phyloP scores from a whole-genome alignment of 2,888 invertebrate genomes.

The Netelia melanura region DNA sequence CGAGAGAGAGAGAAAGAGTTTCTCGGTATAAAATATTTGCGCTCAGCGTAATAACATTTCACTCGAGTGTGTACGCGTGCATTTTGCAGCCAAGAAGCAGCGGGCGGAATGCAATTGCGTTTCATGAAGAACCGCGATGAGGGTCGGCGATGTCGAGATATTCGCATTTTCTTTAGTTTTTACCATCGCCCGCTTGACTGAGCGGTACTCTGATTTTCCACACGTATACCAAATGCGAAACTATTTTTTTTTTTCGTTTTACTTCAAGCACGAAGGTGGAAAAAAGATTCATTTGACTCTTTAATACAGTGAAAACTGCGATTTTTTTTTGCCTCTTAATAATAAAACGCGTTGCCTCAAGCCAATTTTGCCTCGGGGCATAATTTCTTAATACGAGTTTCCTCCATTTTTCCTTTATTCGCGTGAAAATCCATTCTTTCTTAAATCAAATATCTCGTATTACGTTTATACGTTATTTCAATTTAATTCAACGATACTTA shows the following conservation, averaged over 20 bases:
- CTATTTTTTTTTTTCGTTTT: neutral
- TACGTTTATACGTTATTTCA: no score
- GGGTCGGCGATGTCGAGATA: slow-evolving; percentile 34
- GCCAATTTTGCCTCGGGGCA: no score
- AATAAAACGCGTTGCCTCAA: no score
- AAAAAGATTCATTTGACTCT: neutral
- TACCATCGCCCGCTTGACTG: slow-evolving; percentile 6
- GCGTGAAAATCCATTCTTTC: no score
- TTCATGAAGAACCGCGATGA: slow-evolving; percentile 43
- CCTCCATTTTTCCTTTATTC: no score
- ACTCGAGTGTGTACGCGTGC: slow-evolving; percentile 54
- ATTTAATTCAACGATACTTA: no score
- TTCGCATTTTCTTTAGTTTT: slow-evolving; percentile 27
- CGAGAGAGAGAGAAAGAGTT: slow-evolving; percentile 24
- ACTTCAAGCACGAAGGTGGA: neutral
- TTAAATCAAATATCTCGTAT: no score
- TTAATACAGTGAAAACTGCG: neutral
- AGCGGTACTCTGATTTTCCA: slow-evolving; percentile 16
- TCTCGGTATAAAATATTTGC: slow-evolving; percentile 53
- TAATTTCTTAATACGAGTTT: no score
- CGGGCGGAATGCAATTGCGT: slow-evolving; percentile 55
- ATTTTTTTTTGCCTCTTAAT: no score
- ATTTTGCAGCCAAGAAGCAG: slow-evolving; percentile 32
- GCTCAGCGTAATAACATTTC: slow-evolving; percentile 59
- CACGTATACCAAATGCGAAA: slow-evolving; percentile 20